phyloP scores from a whole-genome alignment of 2,113 vertebrate species.

The Anser cygnoides region DNA sequence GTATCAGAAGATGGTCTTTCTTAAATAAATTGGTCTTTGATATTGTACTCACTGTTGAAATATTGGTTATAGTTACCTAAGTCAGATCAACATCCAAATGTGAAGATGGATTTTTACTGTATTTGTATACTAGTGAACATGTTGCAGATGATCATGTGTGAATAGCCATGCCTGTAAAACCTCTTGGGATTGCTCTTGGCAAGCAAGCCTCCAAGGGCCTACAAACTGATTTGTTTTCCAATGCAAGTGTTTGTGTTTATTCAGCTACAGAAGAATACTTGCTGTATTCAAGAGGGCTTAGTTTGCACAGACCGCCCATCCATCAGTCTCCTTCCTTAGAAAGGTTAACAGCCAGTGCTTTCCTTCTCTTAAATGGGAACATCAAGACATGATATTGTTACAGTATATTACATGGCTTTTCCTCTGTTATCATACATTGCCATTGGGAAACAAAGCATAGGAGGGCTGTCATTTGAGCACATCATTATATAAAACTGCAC shows the following conservation, averaged over 20 bases:
- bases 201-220: neutral
- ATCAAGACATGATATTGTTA: neutral
- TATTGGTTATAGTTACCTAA: neutral
- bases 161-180: neutral
- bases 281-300: neutral
- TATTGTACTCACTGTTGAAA: neutral
- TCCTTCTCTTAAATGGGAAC: slow-evolving; percentile 10
- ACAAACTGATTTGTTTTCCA: neutral
- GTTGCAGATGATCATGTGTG: neutral
- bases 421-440: slow-evolving; percentile 14
- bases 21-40: neutral
- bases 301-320: neutral
- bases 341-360: neutral
- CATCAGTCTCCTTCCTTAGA: neutral
- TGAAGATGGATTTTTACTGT: neutral
- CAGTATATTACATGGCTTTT: slow-evolving; percentile 21
- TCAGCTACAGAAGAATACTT: neutral
- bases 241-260: neutral
- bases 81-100: neutral
- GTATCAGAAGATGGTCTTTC: neutral
- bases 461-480: slow-evolving; percentile 33
- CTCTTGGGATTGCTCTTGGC: neutral
- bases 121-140: too few species aligned
- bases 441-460: slow-evolving; percentile 47
- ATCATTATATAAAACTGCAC: slow-evolving; percentile 37